phyloP scores from a whole-genome alignment of 2,888 invertebrate genomes.

The Malachius bipustulatus region DNA sequence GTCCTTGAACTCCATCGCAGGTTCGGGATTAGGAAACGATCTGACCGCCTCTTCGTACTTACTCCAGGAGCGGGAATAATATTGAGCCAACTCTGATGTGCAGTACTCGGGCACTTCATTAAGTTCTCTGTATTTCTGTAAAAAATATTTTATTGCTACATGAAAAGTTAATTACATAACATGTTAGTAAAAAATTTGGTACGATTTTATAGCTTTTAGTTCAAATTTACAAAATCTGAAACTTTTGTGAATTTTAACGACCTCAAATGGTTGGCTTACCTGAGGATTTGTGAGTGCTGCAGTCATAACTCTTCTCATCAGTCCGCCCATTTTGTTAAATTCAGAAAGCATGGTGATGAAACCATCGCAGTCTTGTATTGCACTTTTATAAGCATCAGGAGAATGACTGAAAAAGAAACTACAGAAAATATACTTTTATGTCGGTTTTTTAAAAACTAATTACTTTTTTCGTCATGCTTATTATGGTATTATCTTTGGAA shows the following conservation, averaged over 20 bases:
- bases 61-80: constrained; percentile 58
- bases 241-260: too few relatives aligned
- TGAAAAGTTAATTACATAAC: too few relatives aligned
- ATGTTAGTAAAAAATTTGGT: too few relatives aligned
- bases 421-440: too few relatives aligned
- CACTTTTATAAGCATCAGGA: constrained; percentile 50
- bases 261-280: constrained; percentile 36
- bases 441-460: too few relatives aligned
- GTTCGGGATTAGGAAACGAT: constrained; percentile 59
- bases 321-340: constrained; percentile 91
- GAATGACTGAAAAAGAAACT: constrained; percentile 32
- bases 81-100: constrained; percentile 59
- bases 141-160: constrained; percentile 14
- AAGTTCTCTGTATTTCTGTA: constrained; percentile 59
- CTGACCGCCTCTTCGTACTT: constrained; percentile 74
- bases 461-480: too few relatives aligned
- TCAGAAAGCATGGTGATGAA: constrained; percentile 87
- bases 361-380: constrained; percentile 75
- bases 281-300: constrained; percentile 79
- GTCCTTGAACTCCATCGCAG: constrained; percentile 64
- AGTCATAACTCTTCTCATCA: constrained; percentile 90
- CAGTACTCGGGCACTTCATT: constrained; percentile 52
- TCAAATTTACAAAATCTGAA: too few relatives aligned
- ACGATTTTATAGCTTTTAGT: too few relatives aligned
- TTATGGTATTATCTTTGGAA: too few relatives aligned